Base-by-base conservation (phyloP, 2,888 invertebrate species). In the Archaeoteleia sp. region DNA sequence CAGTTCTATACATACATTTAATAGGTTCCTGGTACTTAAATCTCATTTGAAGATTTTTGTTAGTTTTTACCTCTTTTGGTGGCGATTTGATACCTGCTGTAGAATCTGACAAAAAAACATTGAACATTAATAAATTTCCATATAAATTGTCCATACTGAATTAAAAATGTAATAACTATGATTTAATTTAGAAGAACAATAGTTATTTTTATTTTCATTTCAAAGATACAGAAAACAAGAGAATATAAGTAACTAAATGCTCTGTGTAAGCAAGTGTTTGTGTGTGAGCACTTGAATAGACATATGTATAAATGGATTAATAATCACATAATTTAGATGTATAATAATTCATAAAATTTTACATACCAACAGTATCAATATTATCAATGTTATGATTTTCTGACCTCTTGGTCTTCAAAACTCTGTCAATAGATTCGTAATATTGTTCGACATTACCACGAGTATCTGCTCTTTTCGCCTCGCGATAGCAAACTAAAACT, bases 401-500 rank as follows among this genome's bases (percentile, higher is more conserved):
- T 2, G 75, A 32, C 48, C 76, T 78, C 51, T 82, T 83, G 10
- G 63, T 72, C 51, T 77, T 81, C 1, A 84, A 58, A 15, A 85
- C 85, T 46, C 73, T 78, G 45, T 85, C 85, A 3, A 85, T 84
- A 2, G 76, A 80, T 8, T 84, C 84, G 25, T 83, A 85, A 67
- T 84, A 85, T 37, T 83, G 83, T 37, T 85, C 85, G 1, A 85
- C 81, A 1, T 80, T 80, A 23, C 78, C 80, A 0, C 74, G 71
- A 6, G 83, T 83, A 0, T 83, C 83, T 20, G 77, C 76, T 58
- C 79, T 75, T 40, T 84, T 84, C 6, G 84, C 82, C 60, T 85
- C 85, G 1, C 83, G 78, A 66, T 85, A 85, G 51, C 85, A 85
- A 1, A 85, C 82, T 14, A 85, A 48, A 0, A 86, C 81, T 17